These are phyloP conservation scores for Phycodurus eques DNA, from an alignment of 2,113 vertebrate genomes.

Conservation along the genomic window DNA sequence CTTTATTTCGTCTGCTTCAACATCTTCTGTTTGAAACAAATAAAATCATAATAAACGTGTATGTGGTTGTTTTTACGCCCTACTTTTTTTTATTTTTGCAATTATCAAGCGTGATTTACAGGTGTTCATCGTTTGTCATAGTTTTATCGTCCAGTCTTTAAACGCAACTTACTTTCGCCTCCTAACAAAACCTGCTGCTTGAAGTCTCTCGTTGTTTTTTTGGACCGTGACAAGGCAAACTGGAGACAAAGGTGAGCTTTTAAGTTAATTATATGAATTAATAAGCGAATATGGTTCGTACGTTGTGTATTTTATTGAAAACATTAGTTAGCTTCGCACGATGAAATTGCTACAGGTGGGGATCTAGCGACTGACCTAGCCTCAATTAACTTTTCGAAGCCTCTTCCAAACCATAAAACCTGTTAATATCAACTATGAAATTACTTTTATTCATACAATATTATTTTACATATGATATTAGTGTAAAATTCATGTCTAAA, in stretches of 20 bases:
- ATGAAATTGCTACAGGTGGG: conserved; percentile 12
- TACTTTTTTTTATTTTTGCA: too few species aligned
- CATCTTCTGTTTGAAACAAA: neutral
- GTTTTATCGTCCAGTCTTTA: neutral
- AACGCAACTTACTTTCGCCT: neutral
- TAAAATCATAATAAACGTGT: neutral
- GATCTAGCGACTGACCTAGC: conserved; percentile 29
- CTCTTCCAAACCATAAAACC: neutral
- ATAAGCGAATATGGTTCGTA: neutral
- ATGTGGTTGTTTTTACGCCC: neutral
- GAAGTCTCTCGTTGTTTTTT: neutral
- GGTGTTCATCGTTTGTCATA: neutral
- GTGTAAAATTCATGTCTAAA: neutral
- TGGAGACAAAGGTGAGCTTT: conserved; percentile 24
- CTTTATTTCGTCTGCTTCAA: neutral
- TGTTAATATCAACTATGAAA: neutral
- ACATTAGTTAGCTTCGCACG: conserved; percentile 16
- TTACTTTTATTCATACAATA: neutral
- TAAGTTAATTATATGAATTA: neutral
- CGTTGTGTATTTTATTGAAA: neutral
- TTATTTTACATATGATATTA: neutral
- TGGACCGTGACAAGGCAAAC: neutral
- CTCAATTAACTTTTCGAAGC: conserved; percentile 17
- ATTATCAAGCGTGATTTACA: conserved; percentile 28
- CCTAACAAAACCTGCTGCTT: neutral